Base-by-base conservation (phyloP, 1,140 invertebrate genomes). In the Drosophila mojavensis region DNA sequence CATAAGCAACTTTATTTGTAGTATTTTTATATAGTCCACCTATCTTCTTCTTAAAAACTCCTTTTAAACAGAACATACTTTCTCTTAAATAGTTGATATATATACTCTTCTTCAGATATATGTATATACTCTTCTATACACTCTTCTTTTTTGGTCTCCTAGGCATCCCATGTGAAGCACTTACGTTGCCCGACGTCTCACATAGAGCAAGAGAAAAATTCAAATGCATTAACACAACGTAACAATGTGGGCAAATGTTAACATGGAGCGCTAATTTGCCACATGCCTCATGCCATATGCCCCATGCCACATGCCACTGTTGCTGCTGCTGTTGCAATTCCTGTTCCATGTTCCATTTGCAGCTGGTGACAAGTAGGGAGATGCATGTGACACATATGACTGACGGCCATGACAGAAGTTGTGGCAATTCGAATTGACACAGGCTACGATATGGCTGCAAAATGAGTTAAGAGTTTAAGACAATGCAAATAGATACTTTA, bases 191-290 rank as follows among this genome's bases (percentile, higher is more conserved):
- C 36, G 36, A 39, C 11, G 3, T 3, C 36, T 39, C n/a, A 7
- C 15, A 15, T 26, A 13, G 60, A 53, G 39, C 28, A 70, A 56
- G 54, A 60, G 51, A 60, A 76, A 79, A 86, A 88, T 82, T 81
- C 78, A 86, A 86, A 86, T 88, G 79, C 79, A 86, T 88, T 86
- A 86, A 86, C 83, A 86, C 83, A 86, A 62, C 79, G 68, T 65
- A 74, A 88, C 83, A 88, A 88, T 82, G 83, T 86, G 83, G 76
- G 76, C 79, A 82, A 86, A 86, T 73, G 83, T 86, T 88, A 88
- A 79, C 83, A 88, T 83, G 82, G 66, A 82, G 79, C 83, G 83
- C 83, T 86, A 86, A 86, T 86, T 86, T 86, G 65, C 75, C 74
- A 85, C 68, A 80, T 78, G 81, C 65, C 62, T 36, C 33, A 7